These are phyloP conservation scores for Rattus norvegicus DNA, from an alignment of 2,113 vertebrate species.

Conservation along the genomic window GRCr8 NC_086028.1:98789501-98790000, in stretches of 20 bases:
- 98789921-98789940: neutral
- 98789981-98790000: rapidly evolving
- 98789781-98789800: neutral
- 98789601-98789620: neutral
- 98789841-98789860: neutral
- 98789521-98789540: neutral
- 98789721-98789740: neutral
- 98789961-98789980: neutral
- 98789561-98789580: too few species aligned
- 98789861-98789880: neutral
- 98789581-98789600: neutral
- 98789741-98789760: too few species aligned
- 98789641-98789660: too few species aligned
- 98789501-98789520: neutral
- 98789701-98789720: neutral
- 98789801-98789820: neutral
- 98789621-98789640: neutral
- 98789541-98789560: neutral
- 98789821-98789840: neutral
- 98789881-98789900: too few species aligned
- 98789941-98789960: neutral
- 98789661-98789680: neutral
- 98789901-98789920: neutral
- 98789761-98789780: neutral
- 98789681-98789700: neutral